phyloP scores from a whole-genome alignment of 2,888 invertebrate genomes.

The Ophion slaviceki region DNA sequence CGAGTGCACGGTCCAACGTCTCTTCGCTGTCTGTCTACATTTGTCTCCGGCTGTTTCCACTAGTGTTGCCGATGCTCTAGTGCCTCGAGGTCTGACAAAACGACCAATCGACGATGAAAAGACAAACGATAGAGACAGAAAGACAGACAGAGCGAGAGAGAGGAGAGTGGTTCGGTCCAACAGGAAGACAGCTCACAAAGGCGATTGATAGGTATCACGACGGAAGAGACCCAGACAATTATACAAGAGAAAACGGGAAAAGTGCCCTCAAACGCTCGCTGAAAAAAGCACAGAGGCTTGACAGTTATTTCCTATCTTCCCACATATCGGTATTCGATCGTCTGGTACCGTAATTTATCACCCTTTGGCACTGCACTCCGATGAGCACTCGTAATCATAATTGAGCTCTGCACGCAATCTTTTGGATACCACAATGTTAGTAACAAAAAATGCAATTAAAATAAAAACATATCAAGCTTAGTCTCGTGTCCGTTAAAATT shows the following conservation, averaged over 20 bases:
- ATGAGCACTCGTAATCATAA: no score
- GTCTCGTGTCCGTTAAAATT: no score
- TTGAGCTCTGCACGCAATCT: no score
- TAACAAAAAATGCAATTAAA: no score
- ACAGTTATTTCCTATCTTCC: slow-evolving; percentile 41
- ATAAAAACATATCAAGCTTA: no score
- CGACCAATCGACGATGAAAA: slow-evolving; percentile 51
- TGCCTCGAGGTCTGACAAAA: slow-evolving; percentile 49
- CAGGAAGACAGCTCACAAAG: slow-evolving; percentile 55
- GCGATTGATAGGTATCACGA: slow-evolving; percentile 51
- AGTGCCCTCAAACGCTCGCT: slow-evolving; percentile 31
- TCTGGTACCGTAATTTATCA: slow-evolving; percentile 7
- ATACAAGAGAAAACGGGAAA: not conserved
- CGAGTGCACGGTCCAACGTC: slow-evolving; percentile 50
- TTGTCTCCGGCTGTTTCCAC: slow-evolving; percentile 39
- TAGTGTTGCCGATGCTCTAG: slow-evolving; percentile 20
- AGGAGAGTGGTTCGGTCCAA: slow-evolving; percentile 60
- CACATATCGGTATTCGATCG: slow-evolving; percentile 34
- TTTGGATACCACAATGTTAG: no score
- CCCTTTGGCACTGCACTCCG: not conserved
- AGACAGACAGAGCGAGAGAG: slow-evolving; percentile 13
- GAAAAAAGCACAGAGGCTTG: slow-evolving; percentile 26
- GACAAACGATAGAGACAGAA: slow-evolving; percentile 29
- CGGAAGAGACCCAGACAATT: slow-evolving; percentile 12
- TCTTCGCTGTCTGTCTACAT: slow-evolving; percentile 33